Evolutionary conservation across 92 coral and sea anemone species (phyloP).

Genomic region (Nematostella vectensis): DNA sequence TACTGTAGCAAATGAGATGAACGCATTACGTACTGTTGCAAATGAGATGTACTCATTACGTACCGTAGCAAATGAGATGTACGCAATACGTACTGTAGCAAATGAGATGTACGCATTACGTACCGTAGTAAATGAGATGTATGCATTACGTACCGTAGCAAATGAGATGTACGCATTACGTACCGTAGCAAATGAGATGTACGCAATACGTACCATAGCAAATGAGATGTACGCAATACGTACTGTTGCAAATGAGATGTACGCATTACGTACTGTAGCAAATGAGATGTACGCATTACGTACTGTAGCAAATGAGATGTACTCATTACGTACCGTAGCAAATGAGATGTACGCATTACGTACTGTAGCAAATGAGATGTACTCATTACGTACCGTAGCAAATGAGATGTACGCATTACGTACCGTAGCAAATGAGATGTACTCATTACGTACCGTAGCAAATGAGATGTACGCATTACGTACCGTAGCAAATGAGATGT

Average conservation of each 20-base stretch:
- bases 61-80: conserved; percentile 54
- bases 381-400: conserved; percentile 61
- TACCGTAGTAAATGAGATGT: conserved; percentile 52
- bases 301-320: conserved; percentile 52
- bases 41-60: too few species aligned
- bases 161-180: conserved; percentile 17
- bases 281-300: too few species aligned
- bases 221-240: conserved; percentile 48
- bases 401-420: conserved; percentile 17
- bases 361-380: conserved; percentile 52
- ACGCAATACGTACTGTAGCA: conserved; percentile 59
- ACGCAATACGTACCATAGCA: conserved; percentile 61
- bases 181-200: conserved; percentile 54
- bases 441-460: conserved; percentile 61
- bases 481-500: conserved; percentile 54
- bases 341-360: conserved; percentile 17
- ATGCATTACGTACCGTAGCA: conserved; percentile 61
- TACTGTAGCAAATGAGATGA: too few species aligned
- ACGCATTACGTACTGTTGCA: too few species aligned
- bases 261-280: conserved; percentile 43
- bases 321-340: conserved; percentile 61
- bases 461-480: conserved; percentile 17
- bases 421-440: conserved; percentile 54
- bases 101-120: conserved; percentile 17
- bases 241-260: conserved; percentile 46